Base-by-base conservation (phyloP, 1,140 invertebrate species). In the Bombus superbus region DNA sequence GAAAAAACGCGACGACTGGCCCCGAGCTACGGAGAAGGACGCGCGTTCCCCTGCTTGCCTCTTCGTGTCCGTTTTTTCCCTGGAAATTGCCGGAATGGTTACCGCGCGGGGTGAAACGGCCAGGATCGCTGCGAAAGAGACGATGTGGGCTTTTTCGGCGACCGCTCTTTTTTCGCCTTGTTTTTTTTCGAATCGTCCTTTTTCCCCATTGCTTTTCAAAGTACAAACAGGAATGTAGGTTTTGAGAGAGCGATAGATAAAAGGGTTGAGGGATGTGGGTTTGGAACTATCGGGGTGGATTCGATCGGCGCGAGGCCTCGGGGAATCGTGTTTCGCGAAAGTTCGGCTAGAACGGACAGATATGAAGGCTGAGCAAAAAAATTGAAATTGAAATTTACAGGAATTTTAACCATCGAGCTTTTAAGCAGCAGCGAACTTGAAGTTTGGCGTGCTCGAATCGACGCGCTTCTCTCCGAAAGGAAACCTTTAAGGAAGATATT, bases 1-100 rank as follows among this genome's bases (percentile, higher is more conserved):
- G 59, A 71, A 88, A 85, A 84, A 73, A 88, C 68, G 40, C 47
- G 64, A 74, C 72, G 72, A 88, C 40, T 35, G 75, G 71, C 71
- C 40, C 75, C 76, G 69, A 35, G 62, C 72, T 85, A 84, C 66
- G 62, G 72, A 64, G 71, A 88, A 74, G 75, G 47, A 62, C 76
- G 47, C n/a, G 59, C 35, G 15, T 38, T 59, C 35, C 25, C 35
- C 15, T 32, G 69, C 40, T 22, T 72, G 71, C 40, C 71, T 35
- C n/a, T 35, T 15, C 75, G 38, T 78, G 75, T 3, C 15, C 57
- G 35, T 32, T 85, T 72, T 80, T 78, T 59, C 76, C 18, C 25
- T 80, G 76, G 53, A 80, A 84, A 84, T 84, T 79, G 72, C 42
- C 40, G 80, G 80, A 73, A 73, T 66, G 38, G 44, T 40, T 64